Conservation (phyloP, 2,113 vertebrate species). For the Eudyptes chrysolophus region DNA sequence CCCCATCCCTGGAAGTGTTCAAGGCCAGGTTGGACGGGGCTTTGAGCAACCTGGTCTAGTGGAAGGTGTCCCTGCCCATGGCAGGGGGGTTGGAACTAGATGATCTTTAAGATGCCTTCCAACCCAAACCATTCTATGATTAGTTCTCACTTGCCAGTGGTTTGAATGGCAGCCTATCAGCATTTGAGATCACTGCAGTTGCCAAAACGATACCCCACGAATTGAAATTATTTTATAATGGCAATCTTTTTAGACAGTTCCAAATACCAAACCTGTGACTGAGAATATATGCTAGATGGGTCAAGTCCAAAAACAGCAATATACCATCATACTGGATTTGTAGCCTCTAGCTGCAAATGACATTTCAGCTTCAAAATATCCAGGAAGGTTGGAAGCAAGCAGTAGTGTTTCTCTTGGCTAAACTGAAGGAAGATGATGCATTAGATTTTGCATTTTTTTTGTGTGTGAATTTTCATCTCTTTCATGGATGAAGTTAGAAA, state of each 20-base stretch:
- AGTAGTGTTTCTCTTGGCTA: background rate
- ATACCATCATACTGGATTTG: background rate
- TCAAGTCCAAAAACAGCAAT: background rate
- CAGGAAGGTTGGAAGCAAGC: background rate
- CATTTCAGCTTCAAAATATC: background rate
- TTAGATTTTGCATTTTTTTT: background rate
- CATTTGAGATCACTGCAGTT: background rate
- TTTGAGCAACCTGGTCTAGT: background rate
- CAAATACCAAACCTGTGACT: background rate
- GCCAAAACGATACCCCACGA: background rate
- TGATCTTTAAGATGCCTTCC: background rate
- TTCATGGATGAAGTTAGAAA: background rate
- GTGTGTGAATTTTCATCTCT: background rate
- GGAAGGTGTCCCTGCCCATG: background rate
- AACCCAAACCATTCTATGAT: background rate
- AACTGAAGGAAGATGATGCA: background rate
- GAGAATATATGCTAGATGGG: background rate
- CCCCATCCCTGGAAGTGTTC: background rate
- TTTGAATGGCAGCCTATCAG: constrained; percentile 36
- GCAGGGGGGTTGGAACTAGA: background rate
- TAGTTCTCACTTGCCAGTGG: background rate
- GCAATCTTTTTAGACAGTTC: background rate
- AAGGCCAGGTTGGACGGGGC: background rate
- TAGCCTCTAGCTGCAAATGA: background rate
- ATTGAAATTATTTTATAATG: background rate